Evolutionary conservation across 1,140 invertebrate species (phyloP), one percentile per base, ranked within the genome.

Genomic region (Diploscapter pachys): DNA sequence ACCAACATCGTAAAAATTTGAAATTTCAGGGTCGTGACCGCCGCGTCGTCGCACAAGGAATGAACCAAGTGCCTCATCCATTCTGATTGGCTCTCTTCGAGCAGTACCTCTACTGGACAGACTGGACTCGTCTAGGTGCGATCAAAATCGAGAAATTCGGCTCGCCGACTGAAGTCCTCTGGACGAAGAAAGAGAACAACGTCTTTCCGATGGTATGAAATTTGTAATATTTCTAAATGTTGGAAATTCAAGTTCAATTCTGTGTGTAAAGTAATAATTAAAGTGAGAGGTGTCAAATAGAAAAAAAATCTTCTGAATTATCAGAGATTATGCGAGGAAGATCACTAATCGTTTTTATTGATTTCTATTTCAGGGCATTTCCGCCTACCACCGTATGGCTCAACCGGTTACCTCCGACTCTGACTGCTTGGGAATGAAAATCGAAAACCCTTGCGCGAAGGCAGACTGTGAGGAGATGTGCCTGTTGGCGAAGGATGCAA

Each of bases 391-490:
- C 72, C 81, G 76, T 48, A 78, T 85, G 77, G 79, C 83, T 48
- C 83, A 85, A 71, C 83, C 83, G 0, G 80, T 13, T 64, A 48
- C 31, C 13, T 64, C 13, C 13, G 13, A 13, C 9, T 31, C 70
- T 49, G 82, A 84, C 31, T 85, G 83, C 63, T 80, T 81, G 63
- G 83, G 79, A 5, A 81, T 86, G 72, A 69, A 73, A 9, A 85
- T 85, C 55, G 81, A 82, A 11, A 97, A 95, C 88, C 95, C 95
- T 0, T 99, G 96, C 81, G 92, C 92, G 80, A 95, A 95, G 80
- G 93, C 93, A 0, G 92, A 91, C 0, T 99, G 96, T 87, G 90
- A 94, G 66, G 95, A 98, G 80, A 92, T 98, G 91, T 99, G 96
- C 84, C 92, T 98, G 53, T 89, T 98, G 0, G 95, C 93, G 0